Conservation (phyloP, 2,113 vertebrate genomes). For the Orientallactaga bullata region DNA sequence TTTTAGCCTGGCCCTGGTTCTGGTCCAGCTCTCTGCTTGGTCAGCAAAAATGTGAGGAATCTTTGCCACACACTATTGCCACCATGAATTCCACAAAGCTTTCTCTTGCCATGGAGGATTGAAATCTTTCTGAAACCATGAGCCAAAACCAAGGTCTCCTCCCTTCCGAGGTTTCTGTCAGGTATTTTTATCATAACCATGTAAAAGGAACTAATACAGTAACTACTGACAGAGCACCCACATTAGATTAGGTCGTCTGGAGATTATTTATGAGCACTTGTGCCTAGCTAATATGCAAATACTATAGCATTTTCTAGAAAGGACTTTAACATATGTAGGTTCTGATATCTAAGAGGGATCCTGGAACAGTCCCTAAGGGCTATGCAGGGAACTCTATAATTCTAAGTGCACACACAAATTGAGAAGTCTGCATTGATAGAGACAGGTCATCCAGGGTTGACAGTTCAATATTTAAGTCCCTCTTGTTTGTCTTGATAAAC, state of each 20-base stretch:
- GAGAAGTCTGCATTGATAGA: not conserved
- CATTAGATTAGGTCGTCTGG: not conserved
- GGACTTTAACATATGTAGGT: not conserved
- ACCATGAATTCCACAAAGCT: not conserved
- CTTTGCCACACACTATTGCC: not conserved
- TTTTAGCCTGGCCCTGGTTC: not conserved
- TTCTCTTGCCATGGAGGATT: not conserved
- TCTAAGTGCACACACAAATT: fast-evolving
- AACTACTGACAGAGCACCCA: not conserved
- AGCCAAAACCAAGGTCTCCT: not conserved
- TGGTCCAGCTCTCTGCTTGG: not conserved
- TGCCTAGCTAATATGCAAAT: not conserved
- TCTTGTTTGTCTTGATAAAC: not conserved
- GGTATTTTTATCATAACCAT: not conserved
- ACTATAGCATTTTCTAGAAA: not conserved
- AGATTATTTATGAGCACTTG: not conserved
- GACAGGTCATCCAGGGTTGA: fast-evolving
- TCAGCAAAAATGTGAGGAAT: not conserved
- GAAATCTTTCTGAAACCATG: not conserved
- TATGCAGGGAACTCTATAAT: not conserved
- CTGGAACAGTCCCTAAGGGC: not conserved
- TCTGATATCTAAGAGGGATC: not conserved
- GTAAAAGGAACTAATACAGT: not conserved
- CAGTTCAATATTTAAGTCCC: fast-evolving
- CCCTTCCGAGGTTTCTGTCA: not conserved